Evolutionary conservation across 2,113 vertebrate species (phyloP).

Genomic region (Tragelaphus buxtoni): DNA sequence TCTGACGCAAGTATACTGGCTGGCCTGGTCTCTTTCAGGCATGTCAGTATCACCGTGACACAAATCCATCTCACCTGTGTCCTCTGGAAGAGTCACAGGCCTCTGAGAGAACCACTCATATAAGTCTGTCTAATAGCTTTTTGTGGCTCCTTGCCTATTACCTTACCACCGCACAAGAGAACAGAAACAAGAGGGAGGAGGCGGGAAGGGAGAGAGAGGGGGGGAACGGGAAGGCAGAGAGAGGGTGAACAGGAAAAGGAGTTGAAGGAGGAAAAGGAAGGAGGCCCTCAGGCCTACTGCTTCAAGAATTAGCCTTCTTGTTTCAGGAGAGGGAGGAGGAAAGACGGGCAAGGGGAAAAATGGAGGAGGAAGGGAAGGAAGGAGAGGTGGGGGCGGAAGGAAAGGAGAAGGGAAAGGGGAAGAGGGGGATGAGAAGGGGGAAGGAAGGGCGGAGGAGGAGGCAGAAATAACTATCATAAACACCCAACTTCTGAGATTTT

Average conservation of each 20-base stretch:
- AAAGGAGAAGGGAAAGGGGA: neutral
- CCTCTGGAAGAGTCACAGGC: neutral
- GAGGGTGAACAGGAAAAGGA: neutral
- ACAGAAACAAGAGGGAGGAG: neutral
- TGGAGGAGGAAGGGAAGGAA: too few species aligned
- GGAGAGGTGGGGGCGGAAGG: neutral
- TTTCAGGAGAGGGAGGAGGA: neutral
- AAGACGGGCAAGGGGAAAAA: neutral
- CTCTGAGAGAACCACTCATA: neutral
- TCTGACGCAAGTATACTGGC: neutral
- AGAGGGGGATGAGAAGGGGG: accelerated
- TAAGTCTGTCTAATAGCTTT: neutral
- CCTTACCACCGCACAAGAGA: neutral
- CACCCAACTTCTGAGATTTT: neutral
- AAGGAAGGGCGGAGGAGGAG: neutral
- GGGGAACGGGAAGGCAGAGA: neutral
- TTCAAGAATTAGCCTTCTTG: neutral
- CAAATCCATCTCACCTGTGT: neutral
- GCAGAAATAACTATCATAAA: neutral
- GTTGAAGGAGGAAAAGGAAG: neutral
- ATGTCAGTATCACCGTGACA: neutral
- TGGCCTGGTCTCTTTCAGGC: neutral
- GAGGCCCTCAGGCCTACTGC: neutral
- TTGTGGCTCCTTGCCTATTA: neutral
- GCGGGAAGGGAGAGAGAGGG: neutral